Evolutionary conservation across 2,113 vertebrate genomes (phyloP), one percentile per base, ranked within the genome.

Genomic region (Chitala chitala): DNA sequence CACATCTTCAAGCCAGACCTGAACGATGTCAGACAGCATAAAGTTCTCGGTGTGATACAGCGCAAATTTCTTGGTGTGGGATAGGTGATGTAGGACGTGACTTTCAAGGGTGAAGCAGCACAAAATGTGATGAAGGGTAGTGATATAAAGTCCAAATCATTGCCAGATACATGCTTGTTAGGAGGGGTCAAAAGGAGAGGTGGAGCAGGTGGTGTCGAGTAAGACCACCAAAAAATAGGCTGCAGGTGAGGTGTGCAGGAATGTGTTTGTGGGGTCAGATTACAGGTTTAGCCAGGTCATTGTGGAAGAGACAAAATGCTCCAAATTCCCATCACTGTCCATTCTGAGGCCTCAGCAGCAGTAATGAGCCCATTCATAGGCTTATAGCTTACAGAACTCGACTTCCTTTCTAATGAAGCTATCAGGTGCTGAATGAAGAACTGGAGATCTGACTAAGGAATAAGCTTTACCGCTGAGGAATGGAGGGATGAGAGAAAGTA

Each of bases 341-440:
- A 46, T 17, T 29, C 44, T 22, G 24, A 68, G 42, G 42, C 42
- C 42, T 38, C 10, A 5, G 2, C 38, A 42, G 10, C 42, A 46
- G 64, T 68, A 48, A 68, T 68, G 64, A 68, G 64, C 0, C 5
- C 22, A 46, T 68, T 68, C 26, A 68, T 46, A 42, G 42, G 26
- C 40, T 24, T 46, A 15, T 12, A 22, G 26, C 42, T 42, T 68
- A 36, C 64, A 68, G 44, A 20, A 15, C 7, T n/a, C 26, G 40
- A 48, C 64, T 22, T 24, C 64, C 63, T 69, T 40, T 69, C 71
- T 71, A 68, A 78, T 69, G 77, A 48, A 68, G 58, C n/a, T 66
- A 55, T 74, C 69, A 73, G 55, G n/a, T 6, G 51, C 44, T 68
- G 61, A 31, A 61, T 69, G 20, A 68, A 33, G 63, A 77, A 8